Base-by-base conservation (phyloP, 1,140 invertebrate species). In the Schlechtendalia chinensis region DNA sequence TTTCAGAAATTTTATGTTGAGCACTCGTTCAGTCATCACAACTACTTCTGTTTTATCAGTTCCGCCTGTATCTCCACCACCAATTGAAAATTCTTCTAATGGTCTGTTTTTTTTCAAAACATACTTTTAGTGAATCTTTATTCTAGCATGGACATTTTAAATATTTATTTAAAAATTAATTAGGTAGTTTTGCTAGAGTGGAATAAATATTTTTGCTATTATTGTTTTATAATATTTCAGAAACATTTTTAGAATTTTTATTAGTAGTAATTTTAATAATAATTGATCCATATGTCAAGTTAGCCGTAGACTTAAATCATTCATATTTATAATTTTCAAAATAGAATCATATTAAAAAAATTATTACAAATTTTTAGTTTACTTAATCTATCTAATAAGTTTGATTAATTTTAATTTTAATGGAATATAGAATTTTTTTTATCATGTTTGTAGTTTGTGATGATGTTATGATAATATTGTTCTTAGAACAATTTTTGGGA, bases 1-100 rank as follows among this genome's bases (percentile, higher is more conserved):
- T 81, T 85, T 22, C 74, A 87, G 87, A 84, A 88, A 88, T 83
- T 88, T 84, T 82, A 86, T 83, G 29, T 22, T 71, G 19, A 81
- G 82, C 67, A 75, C 81, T 77, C 77, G 81, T 24, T 77, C 58
- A 59, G 67, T 53, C 19, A 79, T 79, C 16, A 22, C 82, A 27
- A 56, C 54, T 32, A 39, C 81, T 61, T 71, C 81, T 58, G 56
- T 56, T 80, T 47, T 79, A 53, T 65, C 56, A 29, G 69, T 63
- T 24, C 11, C 80, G 4, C 58, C 81, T 39, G 39, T 79, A 56
- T 61, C 69, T 74, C 58, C 81, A 80, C 71, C 81, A 47, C 22
- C 29, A 61, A 50, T 63, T 63, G 75, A 79, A 79, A 63, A 79
- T 79, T 79, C 56, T 79, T 79, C 56, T 27, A 79, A 79, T 63